Evolutionary conservation across 2,888 invertebrate species (phyloP), one percentile per base, ranked within the genome.

Genomic region (Scaptomyza cyrtandrae): DNA sequence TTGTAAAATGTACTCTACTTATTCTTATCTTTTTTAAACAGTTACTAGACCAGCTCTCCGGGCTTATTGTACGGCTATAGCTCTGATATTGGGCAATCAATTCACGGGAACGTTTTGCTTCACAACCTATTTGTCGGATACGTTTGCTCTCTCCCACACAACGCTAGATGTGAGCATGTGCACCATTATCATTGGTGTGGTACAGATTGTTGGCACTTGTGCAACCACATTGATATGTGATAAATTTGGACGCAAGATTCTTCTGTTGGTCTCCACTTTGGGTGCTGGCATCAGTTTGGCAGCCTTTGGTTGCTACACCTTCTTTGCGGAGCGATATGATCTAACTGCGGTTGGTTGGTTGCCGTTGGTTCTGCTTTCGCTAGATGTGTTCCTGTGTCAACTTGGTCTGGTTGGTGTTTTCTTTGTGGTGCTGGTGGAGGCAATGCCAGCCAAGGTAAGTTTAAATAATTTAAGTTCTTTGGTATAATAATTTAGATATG

Each of bases 391-490:
- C 16, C 35, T 88, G 0, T 84, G 81, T 6, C 86, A 86, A 3
- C 73, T 90, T 3, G 91, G 91, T 6, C 43, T 91, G 2, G 66
- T 88, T 4, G 80, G 90, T 0, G 65, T 90, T 1, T 70, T 85
- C 13, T 84, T 90, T 66, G 84, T 91, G 27, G 65, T 91, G 0
- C 37, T 91, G 1, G 88, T 89, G 7, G 91, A 91, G 67, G 56
- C 88, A 0, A 75, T 90, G 50, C 91, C 90, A 11, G 54, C 76
- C 7, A 88, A 89, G 86, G 92, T 91, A 45, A 50, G 58, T 53
- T 7, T 1, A 39, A 13, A 41, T 16, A 16, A 16, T 39, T 0
- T 6, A 2, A 6, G n/a, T 16, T 16, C 5, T 3, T 39, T 7
- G 39, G 11, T 27, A 13, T 27, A 1, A 13, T 11, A 5, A 7